Evolutionary conservation across 2,888 invertebrate species (phyloP), one percentile per base, ranked within the genome.

Genomic region (Bombyx huttoni): DNA sequence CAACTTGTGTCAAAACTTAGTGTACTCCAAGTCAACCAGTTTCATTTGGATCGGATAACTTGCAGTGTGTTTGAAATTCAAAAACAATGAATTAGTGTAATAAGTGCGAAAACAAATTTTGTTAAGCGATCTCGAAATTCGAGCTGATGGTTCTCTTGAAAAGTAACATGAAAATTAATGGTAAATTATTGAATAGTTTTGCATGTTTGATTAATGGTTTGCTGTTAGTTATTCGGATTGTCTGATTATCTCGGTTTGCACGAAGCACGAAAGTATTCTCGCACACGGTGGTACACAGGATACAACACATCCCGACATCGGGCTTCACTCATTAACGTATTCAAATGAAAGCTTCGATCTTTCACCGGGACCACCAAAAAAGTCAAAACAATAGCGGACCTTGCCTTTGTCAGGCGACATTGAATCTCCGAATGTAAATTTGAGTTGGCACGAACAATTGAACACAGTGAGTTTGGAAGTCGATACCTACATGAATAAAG

Each of bases 161-260:
- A 76, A 82, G 70, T 85, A 87, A 81, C 78, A 87, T 88, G 87
- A 86, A 87, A 88, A 87, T 88, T 70, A 81, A 83, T 78, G 87
- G 87, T 88, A 88, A 88, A 75, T 71, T 74, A 67, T 68, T 69
- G 61, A 64, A 64, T 70, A 69, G 64, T 72, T 64, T 75, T 84
- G 84, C 84, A 84, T 84, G 84, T 66, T 59, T 64, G 62, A 51
- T 70, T 60, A 70, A 52, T 70, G 67, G 63, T 78, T 68, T 75
- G 73, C 65, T 73, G 60, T 73, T 72, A 61, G 67, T 64, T 75
- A 73, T 72, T 58, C 75, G 75, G 65, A 81, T 77, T 77, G 74
- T 70, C 70, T 73, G 77, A 79, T 81, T 73, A 75, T 83, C 77
- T 85, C 86, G 86, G 84, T 79, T 87, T 87, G 86, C 85, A 83